These are phyloP conservation scores for Stenodera caucasica DNA, from an alignment of 2,888 invertebrate species.

Conservation along the genomic window DNA sequence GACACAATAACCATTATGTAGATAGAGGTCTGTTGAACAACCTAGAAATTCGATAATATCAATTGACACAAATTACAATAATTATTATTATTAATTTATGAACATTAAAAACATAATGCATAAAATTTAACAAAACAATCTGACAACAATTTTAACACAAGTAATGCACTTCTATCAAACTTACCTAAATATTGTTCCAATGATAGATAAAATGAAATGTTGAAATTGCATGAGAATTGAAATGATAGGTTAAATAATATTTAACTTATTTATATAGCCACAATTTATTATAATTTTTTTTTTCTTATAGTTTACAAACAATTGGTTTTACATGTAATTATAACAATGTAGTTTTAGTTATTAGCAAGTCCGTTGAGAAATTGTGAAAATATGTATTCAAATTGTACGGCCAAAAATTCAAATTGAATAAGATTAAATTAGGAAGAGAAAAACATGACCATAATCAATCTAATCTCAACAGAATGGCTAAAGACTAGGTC, in stretches of 20 bases:
- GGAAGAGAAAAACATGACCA: too few relatives aligned
- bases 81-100: slow-evolving; percentile 8
- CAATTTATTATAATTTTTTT: slow-evolving; percentile 43
- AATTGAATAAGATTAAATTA: background rate
- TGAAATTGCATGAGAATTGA: slow-evolving; percentile 9
- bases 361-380: slow-evolving; percentile 38
- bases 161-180: slow-evolving; percentile 31
- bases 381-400: background rate
- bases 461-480: slow-evolving; percentile 36
- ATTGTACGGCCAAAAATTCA: slow-evolving; percentile 11
- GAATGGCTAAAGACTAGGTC: slow-evolving; percentile 45
- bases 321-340: slow-evolving; percentile 42
- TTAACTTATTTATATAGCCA: slow-evolving; percentile 36
- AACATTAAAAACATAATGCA: slow-evolving; percentile 20
- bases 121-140: slow-evolving; percentile 37
- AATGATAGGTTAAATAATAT: background rate
- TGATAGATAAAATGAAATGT: slow-evolving; percentile 1
- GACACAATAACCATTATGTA: slow-evolving; percentile 65
- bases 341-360: slow-evolving; percentile 38
- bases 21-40: slow-evolving; percentile 65
- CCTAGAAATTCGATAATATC: slow-evolving; percentile 57
- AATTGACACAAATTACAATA: slow-evolving; percentile 23
- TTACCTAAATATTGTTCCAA: slow-evolving; percentile 39
- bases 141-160: slow-evolving; percentile 51
- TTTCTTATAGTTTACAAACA: slow-evolving; percentile 47